Percentiles rank a stretch among this genome's conserved stretches.
phyloP scores from a whole-genome alignment of 1,140 invertebrate genomes.

The Heliconius congener region DNA sequence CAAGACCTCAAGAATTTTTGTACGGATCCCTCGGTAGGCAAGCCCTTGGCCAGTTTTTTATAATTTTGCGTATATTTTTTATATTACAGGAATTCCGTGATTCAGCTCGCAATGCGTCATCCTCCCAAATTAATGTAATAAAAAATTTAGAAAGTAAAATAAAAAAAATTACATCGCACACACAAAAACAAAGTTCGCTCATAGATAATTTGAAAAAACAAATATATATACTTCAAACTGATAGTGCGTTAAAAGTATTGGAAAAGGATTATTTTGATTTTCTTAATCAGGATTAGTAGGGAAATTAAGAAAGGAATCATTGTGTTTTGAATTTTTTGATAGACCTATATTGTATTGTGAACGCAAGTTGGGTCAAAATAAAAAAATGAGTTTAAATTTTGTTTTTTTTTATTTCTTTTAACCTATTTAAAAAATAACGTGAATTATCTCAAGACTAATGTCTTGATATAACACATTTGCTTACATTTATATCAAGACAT shows the following conservation, averaged over 20 bases:
- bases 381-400: no score
- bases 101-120: slow-evolving; percentile 36
- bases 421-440: no score
- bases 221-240: slow-evolving; percentile 49
- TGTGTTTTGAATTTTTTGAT: no score
- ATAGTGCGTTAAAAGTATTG: slow-evolving; percentile 46
- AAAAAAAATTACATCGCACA: slow-evolving; percentile 40
- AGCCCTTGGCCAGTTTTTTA: no score
- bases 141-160: slow-evolving; percentile 47
- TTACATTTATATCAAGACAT: no score
- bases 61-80: background rate
- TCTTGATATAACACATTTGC: no score
- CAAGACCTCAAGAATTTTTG: no score
- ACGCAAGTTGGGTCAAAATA: no score
- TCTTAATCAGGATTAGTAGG: background rate
- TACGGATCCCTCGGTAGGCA: no score
- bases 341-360: no score
- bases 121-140: slow-evolving; percentile 54
- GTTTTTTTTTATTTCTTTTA: no score
- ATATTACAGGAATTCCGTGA: slow-evolving; percentile 1
- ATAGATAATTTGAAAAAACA: slow-evolving; percentile 61
- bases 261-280: slow-evolving; percentile 42
- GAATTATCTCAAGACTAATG: no score
- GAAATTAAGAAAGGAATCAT: background rate
- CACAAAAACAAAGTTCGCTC: slow-evolving; percentile 52